Percentiles rank a stretch among this genome's conserved stretches.
Evolutionary conservation across 2,113 vertebrate species (phyloP).

Genomic region (Brienomyrus brachyistius): DNA sequence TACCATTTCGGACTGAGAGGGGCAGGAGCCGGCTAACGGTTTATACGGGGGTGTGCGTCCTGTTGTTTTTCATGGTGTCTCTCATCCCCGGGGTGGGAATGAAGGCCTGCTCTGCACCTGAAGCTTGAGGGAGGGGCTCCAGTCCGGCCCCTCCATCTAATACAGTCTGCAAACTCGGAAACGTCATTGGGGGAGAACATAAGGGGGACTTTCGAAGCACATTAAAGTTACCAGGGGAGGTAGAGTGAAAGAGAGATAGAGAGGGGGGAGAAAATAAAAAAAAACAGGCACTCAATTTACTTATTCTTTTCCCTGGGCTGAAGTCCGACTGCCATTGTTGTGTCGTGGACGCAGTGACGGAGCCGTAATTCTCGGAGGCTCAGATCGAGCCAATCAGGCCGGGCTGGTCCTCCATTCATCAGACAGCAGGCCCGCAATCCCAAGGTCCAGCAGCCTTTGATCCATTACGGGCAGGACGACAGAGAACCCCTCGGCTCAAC

Average conservation of each 20-base stretch:
- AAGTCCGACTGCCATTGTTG: constrained; percentile 5
- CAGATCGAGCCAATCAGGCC: constrained; percentile 26
- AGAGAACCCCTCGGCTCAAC: background rate
- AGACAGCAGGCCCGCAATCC: constrained; percentile 1
- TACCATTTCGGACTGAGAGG: background rate
- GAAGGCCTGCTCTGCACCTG: background rate
- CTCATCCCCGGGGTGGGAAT: background rate
- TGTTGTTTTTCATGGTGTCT: background rate
- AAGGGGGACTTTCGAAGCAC: background rate
- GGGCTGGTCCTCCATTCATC: constrained; percentile 26
- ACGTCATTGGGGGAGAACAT: background rate
- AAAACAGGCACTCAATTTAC: background rate
- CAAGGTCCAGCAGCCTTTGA: constrained; percentile 8
- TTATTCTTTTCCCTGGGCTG: background rate
- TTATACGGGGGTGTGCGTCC: background rate
- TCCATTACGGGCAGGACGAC: constrained; percentile 19
- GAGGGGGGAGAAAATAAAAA: background rate
- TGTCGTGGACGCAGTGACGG: constrained; percentile 4
- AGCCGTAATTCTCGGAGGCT: constrained; percentile 18
- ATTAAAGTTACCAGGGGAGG: background rate
- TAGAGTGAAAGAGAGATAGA: background rate
- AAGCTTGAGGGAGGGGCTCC: background rate
- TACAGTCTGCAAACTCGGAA: background rate
- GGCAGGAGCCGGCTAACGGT: background rate
- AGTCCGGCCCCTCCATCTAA: background rate